These are phyloP conservation scores for Ciconia stormi DNA, from an alignment of 2,113 vertebrate species.

Conservation along the genomic window DNA sequence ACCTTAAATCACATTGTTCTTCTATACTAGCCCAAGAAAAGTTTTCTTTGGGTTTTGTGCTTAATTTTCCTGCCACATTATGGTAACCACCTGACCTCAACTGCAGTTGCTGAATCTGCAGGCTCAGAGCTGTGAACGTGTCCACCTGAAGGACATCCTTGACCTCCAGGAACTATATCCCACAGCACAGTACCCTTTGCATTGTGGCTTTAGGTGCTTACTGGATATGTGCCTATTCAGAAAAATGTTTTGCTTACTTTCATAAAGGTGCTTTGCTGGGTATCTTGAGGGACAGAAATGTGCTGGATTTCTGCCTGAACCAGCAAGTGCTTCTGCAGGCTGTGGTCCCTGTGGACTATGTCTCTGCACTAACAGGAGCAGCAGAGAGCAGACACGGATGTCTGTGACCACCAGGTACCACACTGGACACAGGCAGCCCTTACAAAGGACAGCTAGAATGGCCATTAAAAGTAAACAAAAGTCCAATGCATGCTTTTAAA, in stretches of 20 bases:
- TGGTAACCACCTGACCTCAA: neutral
- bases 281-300: neutral
- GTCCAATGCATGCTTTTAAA: neutral
- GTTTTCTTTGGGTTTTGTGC: neutral
- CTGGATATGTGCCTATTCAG: neutral
- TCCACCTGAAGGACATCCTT: neutral
- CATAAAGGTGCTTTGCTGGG: too few species aligned
- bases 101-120: neutral
- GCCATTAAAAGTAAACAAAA: neutral
- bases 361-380: neutral
- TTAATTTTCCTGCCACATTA: neutral
- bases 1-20: neutral
- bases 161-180: neutral
- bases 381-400: neutral
- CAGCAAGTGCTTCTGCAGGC: neutral
- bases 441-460: neutral
- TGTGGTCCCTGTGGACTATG: rapidly evolving
- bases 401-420: neutral
- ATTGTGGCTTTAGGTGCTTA: neutral
- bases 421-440: neutral
- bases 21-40: neutral
- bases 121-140: neutral
- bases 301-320: neutral
- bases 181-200: neutral
- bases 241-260: neutral